These are phyloP conservation scores for Struthidea cinerea DNA, from an alignment of 2,113 vertebrate species.

Conservation along the genomic window DNA sequence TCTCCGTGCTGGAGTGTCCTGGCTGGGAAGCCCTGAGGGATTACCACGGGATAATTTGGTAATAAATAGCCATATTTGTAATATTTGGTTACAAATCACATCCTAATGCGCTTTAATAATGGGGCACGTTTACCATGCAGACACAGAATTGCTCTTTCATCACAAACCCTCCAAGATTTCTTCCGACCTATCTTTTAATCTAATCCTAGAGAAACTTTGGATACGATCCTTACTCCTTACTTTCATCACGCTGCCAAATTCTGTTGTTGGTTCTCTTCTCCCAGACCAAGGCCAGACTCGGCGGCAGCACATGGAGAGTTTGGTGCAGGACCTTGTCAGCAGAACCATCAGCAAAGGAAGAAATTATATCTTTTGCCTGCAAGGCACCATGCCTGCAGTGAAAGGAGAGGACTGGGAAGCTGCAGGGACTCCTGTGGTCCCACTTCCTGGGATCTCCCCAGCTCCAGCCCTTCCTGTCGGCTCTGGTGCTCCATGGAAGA, in stretches of 20 bases:
- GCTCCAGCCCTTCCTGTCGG: neutral
- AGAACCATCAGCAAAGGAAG: neutral
- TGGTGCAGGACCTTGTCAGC: neutral
- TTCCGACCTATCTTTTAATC: neutral
- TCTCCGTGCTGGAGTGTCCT: rapidly evolving
- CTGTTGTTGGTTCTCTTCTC: neutral
- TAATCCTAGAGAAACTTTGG: neutral
- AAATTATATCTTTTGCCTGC: rapidly evolving
- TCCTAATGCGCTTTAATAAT: neutral
- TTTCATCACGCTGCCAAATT: neutral
- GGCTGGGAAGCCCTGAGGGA: neutral
- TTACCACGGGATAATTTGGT: neutral
- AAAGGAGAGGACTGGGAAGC: neutral
- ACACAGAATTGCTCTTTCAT: neutral
- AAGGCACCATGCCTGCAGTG: neutral
- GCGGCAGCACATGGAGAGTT: rapidly evolving
- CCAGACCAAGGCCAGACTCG: neutral
- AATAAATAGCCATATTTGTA: neutral
- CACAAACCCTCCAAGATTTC: neutral
- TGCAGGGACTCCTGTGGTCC: neutral
- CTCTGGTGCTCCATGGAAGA: rapidly evolving
- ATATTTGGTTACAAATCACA: conserved; percentile 35
- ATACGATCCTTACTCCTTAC: neutral
- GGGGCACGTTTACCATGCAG: rapidly evolving
- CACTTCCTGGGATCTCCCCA: rapidly evolving